Evolutionary conservation across 2,797 vertebrate species (phyloP).

Genomic region (Clarias platycephalus): DNA sequence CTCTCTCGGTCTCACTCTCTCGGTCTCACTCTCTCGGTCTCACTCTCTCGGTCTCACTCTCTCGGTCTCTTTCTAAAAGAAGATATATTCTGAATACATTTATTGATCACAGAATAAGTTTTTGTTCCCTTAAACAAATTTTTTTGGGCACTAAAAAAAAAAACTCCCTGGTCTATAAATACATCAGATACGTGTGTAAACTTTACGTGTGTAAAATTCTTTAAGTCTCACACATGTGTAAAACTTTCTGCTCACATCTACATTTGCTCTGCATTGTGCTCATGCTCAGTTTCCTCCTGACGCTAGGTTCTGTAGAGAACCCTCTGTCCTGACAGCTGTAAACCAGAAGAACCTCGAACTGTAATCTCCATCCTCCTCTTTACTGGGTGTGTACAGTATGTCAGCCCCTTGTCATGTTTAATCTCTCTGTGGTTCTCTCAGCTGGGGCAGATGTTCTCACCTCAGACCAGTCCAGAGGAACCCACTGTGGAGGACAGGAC

Average conservation of each 20-base stretch:
- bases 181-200: neutral
- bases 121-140: too few relatives aligned
- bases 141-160: too few relatives aligned
- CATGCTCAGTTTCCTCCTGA: neutral
- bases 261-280: neutral
- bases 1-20: too few relatives aligned
- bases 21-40: too few relatives aligned
- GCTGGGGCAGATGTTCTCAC: conserved; percentile 67
- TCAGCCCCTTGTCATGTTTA: neutral
- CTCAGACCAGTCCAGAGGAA: conserved; percentile 97
- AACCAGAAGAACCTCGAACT: too few relatives aligned
- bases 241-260: neutral
- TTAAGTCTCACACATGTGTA: neutral
- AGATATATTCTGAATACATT: too few relatives aligned
- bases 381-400: too few relatives aligned
- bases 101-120: too few relatives aligned
- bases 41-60: too few relatives aligned
- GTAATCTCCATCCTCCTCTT: neutral
- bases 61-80: too few relatives aligned
- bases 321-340: neutral
- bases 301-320: neutral
- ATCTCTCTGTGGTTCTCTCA: neutral
- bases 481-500: conserved; percentile 96
- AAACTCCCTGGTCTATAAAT: neutral
- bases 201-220: neutral